Conservation (phyloP, 1,140 invertebrate species). For the Trachelipus rathkii region DNA sequence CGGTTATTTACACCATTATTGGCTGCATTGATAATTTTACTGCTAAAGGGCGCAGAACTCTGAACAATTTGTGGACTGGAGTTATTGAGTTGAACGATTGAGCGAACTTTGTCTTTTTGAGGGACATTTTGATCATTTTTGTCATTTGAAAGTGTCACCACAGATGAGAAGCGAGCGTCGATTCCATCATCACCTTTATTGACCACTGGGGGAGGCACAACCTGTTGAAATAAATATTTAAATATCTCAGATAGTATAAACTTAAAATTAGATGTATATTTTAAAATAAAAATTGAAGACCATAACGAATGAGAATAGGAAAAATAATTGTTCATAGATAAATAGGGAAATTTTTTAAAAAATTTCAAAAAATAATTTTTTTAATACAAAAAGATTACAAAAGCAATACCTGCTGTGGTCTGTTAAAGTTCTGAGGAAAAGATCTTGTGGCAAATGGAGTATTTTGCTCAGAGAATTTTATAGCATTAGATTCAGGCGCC, state of each 20-base stretch:
- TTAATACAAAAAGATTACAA: too few relatives aligned
- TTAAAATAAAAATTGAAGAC: too few relatives aligned
- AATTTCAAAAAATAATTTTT: too few relatives aligned
- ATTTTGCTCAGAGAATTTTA: too few relatives aligned
- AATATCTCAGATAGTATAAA: background rate
- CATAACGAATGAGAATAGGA: too few relatives aligned
- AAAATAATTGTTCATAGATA: too few relatives aligned
- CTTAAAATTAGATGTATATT: background rate
- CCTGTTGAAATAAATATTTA: too few relatives aligned
- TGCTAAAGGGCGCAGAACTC: constrained; percentile 1
- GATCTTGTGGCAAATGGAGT: too few relatives aligned
- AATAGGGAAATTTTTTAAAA: too few relatives aligned
- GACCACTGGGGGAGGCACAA: background rate
- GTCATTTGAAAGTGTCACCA: constrained; percentile 31
- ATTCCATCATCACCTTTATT: background rate
- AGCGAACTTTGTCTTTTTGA: constrained; percentile 35
- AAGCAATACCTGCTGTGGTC: too few relatives aligned
- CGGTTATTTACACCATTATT: background rate
- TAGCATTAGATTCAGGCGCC: too few relatives aligned
- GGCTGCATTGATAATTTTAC: constrained; percentile 25
- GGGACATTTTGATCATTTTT: constrained; percentile 20
- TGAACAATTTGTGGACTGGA: background rate
- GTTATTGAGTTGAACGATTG: constrained; percentile 40
- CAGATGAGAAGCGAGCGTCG: constrained; percentile 37
- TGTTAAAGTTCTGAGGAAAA: too few relatives aligned